Evolutionary conservation across 2,797 vertebrate species (phyloP), one percentile per base, ranked within the genome.

Genomic region (Eulemur rubriventer): DNA sequence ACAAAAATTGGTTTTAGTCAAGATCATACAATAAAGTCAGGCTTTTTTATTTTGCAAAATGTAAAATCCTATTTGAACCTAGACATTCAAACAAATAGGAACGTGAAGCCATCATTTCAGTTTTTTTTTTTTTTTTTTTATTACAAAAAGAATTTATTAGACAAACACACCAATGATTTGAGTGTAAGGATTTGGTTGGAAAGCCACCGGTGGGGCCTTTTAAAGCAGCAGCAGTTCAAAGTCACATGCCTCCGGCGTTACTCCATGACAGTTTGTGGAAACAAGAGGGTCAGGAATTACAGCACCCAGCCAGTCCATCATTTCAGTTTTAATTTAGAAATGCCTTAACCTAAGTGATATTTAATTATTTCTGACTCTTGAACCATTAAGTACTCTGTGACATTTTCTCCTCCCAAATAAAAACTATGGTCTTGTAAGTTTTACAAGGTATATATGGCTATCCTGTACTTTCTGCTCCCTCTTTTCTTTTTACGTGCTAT

Each of bases 131-230:
- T n/a, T n/a, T n/a, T n/a, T n/a, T n/a, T 55, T 55, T 55, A 96
- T 96, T 90, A 81, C 65, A 95, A 97, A 97, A 92, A 3, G 46
- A 76, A 93, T 98, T 98, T 98, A 98, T 98, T 98, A 95, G 97
- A 97, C 89, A 90, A 97, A 96, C 97, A 97, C 97, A 96, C 46
- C 76, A 83, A 84, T 94, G 46, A 95, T 55, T 88, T 88, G 72
- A 94, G 57, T 96, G 97, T 94, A 87, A 22, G 80, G 85, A 89
- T 94, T 96, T 96, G 88, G 89, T 84, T 80, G 94, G 59, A 95
- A 94, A 97, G 93, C 82, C 96, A 89, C 78, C 13, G 46, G 41
- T 41, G 41, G 41, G 67, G 80, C 85, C 67, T 95, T 97, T 96
- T 82, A 97, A 97, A 98, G 91, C 82, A 88, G 86, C 18, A 0